Evolutionary conservation across 1,140 invertebrate species (phyloP).

Genomic region (Aphaenogaster rudis): DNA sequence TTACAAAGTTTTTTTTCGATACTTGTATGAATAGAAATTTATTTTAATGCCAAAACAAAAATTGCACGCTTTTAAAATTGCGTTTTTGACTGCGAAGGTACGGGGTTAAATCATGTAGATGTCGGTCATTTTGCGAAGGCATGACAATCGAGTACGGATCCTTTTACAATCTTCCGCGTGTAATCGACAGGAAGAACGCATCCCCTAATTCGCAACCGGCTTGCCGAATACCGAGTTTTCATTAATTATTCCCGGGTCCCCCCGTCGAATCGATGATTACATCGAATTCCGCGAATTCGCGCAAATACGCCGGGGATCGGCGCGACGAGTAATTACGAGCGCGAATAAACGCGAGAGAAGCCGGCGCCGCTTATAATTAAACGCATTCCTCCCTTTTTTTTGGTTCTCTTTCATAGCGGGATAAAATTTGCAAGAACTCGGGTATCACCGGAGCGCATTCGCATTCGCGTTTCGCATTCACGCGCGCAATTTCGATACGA

Average conservation of each 20-base stretch:
- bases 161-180: constrained; percentile 36
- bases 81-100: constrained; percentile 7
- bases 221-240: constrained; percentile 47
- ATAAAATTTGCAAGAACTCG: constrained; percentile 67
- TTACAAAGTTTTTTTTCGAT: not conserved
- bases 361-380: constrained; percentile 52
- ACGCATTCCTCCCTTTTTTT: constrained; percentile 53
- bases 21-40: too few species aligned
- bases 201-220: constrained; percentile 46
- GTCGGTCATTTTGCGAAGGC: not conserved
- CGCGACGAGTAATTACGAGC: constrained; percentile 59
- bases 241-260: constrained; percentile 51
- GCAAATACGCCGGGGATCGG: constrained; percentile 27
- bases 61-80: not conserved
- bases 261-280: constrained; percentile 53
- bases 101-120: constrained; percentile 13
- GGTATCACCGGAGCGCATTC: not conserved
- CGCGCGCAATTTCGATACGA: constrained; percentile 18
- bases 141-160: not conserved
- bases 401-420: constrained; percentile 10
- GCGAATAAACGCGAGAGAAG: constrained; percentile 48
- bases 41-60: not conserved
- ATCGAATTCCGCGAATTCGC: constrained; percentile 56
- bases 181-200: constrained; percentile 38
- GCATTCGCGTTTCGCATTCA: not conserved